A percentile compares a stretch with the other conserved stretches of the same genome.
phyloP scores from a whole-genome alignment of 1,140 invertebrate species.

The Hycleus cichorii region DNA sequence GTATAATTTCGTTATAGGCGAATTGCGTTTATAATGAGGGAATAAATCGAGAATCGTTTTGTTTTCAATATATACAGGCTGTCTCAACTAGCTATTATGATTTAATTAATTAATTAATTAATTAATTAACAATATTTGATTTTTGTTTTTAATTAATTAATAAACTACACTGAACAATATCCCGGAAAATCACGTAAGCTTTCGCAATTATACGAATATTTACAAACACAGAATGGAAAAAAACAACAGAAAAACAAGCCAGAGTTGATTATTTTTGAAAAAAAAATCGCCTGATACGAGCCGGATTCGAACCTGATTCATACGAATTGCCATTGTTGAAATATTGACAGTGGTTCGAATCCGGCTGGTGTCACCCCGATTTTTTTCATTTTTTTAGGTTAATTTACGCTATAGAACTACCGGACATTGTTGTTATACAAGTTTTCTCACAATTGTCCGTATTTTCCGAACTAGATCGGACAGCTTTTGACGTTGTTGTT shows the following conservation, averaged over 20 bases:
- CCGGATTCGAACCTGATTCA: too few species aligned
- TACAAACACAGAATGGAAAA: conserved; percentile 15
- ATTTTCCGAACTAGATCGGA: conserved; percentile 39
- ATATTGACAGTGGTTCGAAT: background rate
- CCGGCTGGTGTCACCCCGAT: background rate
- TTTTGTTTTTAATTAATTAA: too few species aligned
- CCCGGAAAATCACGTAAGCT: conserved; percentile 24
- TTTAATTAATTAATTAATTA: background rate
- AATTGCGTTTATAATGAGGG: too few species aligned
- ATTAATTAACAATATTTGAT: conserved; percentile 13
- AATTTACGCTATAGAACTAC: conserved; percentile 58
- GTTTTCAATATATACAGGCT: conserved; percentile 4
- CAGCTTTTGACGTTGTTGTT: conserved; percentile 33
- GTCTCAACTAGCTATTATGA: conserved; percentile 3
- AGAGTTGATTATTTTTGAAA: background rate
- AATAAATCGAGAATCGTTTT: conserved; percentile 6
- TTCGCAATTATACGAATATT: conserved; percentile 4
- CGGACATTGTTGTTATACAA: conserved; percentile 55
- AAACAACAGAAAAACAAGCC: conserved; percentile 1
- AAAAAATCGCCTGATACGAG: background rate
- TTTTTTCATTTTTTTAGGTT: background rate
- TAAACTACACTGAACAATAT: conserved; percentile 21
- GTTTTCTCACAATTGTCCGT: conserved; percentile 41
- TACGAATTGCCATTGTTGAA: too few species aligned
- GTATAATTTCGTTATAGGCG: too few species aligned